phyloP scores from a whole-genome alignment of 2,797 vertebrate species.

The Selene dorsalis region DNA sequence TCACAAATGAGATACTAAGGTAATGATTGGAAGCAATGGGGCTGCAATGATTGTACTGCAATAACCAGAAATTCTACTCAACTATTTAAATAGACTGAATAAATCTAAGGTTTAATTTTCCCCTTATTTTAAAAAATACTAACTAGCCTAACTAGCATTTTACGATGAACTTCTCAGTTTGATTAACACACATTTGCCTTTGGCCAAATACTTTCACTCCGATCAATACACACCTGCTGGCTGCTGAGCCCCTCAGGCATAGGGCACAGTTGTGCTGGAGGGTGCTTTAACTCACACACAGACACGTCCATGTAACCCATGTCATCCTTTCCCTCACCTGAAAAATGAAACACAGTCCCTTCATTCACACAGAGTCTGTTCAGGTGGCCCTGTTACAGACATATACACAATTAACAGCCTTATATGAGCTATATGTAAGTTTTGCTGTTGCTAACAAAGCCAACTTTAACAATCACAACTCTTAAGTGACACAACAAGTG shows the following conservation, averaged over 20 bases:
- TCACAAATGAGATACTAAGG: not conserved
- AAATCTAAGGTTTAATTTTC: too few relatives aligned
- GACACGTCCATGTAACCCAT: conserved; percentile 80
- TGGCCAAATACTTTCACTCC: not conserved
- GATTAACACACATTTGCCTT: not conserved
- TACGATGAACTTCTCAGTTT: not conserved
- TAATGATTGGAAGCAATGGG: not conserved
- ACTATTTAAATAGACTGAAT: too few relatives aligned
- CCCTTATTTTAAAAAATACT: not conserved
- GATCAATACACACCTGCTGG: conserved; percentile 84
- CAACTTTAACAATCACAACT: too few relatives aligned
- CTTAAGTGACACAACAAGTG: too few relatives aligned
- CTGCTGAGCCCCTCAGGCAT: conserved; percentile 91
- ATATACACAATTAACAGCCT: not conserved
- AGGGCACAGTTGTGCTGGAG: conserved; percentile 87
- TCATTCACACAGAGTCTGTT: not conserved
- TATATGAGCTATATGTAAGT: not conserved
- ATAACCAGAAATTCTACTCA: too few relatives aligned
- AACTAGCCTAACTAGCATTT: not conserved
- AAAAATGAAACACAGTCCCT: conserved; percentile 13
- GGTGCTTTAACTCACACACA: conserved; percentile 88
- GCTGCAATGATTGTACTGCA: not conserved
- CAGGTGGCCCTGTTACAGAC: not conserved
- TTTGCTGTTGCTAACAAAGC: too few relatives aligned
- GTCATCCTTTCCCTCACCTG: conserved; percentile 79